Base-by-base conservation (phyloP, 2,888 invertebrate species). In the Muscina levida region DNA sequence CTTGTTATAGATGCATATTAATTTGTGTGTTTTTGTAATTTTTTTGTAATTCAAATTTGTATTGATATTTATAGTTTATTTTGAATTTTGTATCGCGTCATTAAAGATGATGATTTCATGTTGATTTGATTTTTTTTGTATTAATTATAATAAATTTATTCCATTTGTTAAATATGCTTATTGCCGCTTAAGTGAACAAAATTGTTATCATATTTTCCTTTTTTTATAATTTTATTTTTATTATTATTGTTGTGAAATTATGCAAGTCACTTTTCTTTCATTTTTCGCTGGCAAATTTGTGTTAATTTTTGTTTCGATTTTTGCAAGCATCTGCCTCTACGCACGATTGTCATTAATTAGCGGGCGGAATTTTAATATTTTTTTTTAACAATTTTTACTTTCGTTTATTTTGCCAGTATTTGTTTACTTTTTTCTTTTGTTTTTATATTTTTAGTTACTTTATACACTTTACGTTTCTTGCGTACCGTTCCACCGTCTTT, bases 401-500 rank as follows among this genome's bases (percentile, higher is more conserved):
- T 67, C 42, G 31, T 24, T 42, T 17, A n/a, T n/a, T n/a, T n/a
- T n/a, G n/a, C n/a, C n/a, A n/a, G n/a, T n/a, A n/a, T n/a, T n/a
- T n/a, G n/a, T n/a, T n/a, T n/a, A n/a, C n/a, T 70, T 37, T 15
- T 15, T 48, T 44, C 46, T 24, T 51, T 51, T 57, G 24, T 53
- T 42, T 62, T 37, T 13, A 39, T 67, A 24, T 15, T 22, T 53
- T 68, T 26, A 19, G 46, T 10, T 59, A 13, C 15, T 51, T n/a
- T 73, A 77, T 73, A 77, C 76, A 80, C 80, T 59, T 73, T 48
- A 46, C 24, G 44, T 72, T 56, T 57, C 48, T 72, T 72, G 17
- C 48, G 57, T 57, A 5, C 31, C 11, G 11, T 57, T 31, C 51
- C 26, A 53, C 37, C 17, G 59, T 17, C 39, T 31, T 31, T 31